These are phyloP conservation scores for Pelosia muscerda DNA, from an alignment of 2,888 invertebrate species.

Conservation along the genomic window DNA sequence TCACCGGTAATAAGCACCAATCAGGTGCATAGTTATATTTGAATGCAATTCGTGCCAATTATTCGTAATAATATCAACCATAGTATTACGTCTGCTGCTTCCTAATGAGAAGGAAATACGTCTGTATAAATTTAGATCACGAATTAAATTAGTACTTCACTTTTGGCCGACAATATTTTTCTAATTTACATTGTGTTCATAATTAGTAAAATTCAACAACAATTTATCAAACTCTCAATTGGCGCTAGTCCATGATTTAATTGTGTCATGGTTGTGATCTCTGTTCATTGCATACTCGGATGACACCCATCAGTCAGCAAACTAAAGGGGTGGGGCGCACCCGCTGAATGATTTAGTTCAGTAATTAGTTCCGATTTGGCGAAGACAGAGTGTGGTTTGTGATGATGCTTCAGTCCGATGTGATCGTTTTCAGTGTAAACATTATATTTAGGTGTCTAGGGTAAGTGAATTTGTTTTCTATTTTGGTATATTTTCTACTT, in stretches of 20 bases:
- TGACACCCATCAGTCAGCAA: constrained; percentile 71
- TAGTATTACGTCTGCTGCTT: constrained; percentile 41
- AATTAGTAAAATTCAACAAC: constrained; percentile 30
- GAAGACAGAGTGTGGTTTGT: constrained; percentile 51
- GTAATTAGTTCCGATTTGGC: constrained; percentile 71
- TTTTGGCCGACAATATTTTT: constrained; percentile 7
- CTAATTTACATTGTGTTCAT: not conserved
- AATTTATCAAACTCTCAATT: constrained; percentile 55
- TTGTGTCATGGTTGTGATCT: constrained; percentile 73
- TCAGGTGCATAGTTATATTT: constrained; percentile 75
- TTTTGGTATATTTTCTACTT: not conserved
- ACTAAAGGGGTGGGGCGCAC: constrained; percentile 59
- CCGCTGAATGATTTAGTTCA: constrained; percentile 62
- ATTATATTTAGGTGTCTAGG: constrained; percentile 22
- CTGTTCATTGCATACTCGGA: constrained; percentile 62
- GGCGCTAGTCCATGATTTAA: constrained; percentile 67
- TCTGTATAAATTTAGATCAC: constrained; percentile 25
- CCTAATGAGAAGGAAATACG: constrained; percentile 33
- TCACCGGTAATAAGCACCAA: constrained; percentile 75
- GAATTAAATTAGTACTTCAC: constrained; percentile 16
- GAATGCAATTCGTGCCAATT: constrained; percentile 79
- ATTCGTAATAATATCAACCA: constrained; percentile 52
- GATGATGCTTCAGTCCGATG: constrained; percentile 50
- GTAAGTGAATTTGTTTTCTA: constrained; percentile 24
- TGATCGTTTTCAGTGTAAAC: constrained; percentile 49